These are phyloP conservation scores for Epinotia ramella DNA, from an alignment of 2,888 invertebrate species.

Conservation along the genomic window DNA sequence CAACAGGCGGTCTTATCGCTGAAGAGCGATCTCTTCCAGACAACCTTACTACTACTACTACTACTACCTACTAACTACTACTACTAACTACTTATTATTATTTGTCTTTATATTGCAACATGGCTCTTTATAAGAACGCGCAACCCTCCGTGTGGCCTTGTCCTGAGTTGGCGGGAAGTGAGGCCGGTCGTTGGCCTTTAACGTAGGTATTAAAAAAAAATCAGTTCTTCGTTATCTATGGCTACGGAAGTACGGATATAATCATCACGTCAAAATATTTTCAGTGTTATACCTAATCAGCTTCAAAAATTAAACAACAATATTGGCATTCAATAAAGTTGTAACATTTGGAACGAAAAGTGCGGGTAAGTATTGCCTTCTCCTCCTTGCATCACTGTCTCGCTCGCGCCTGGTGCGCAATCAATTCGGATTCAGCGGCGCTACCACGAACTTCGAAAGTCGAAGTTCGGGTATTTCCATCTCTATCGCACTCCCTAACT, in stretches of 20 bases:
- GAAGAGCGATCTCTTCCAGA: too few relatives aligned
- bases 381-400: background rate
- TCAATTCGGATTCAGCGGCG: slow-evolving; percentile 7
- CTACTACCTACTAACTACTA: too few relatives aligned
- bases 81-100: background rate
- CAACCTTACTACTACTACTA: too few relatives aligned
- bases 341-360: slow-evolving; percentile 19
- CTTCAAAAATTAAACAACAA: background rate
- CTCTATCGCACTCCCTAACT: too few relatives aligned
- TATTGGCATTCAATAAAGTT: background rate
- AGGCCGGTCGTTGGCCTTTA: slow-evolving; percentile 31
- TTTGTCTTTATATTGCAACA: slow-evolving; percentile 38
- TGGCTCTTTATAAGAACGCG: slow-evolving; percentile 22
- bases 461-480: too few relatives aligned
- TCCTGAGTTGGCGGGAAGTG: slow-evolving; percentile 8
- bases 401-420: background rate
- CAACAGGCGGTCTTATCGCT: too few relatives aligned
- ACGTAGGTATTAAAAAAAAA: background rate
- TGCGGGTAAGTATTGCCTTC: slow-evolving; percentile 35
- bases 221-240: too few relatives aligned
- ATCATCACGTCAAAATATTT: background rate
- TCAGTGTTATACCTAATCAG: background rate
- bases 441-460: too few relatives aligned
- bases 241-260: too few relatives aligned
- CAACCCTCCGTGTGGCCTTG: slow-evolving; percentile 36